Evolutionary conservation across 2,888 invertebrate species (phyloP).

Genomic region (Drosophila percnosoma): DNA sequence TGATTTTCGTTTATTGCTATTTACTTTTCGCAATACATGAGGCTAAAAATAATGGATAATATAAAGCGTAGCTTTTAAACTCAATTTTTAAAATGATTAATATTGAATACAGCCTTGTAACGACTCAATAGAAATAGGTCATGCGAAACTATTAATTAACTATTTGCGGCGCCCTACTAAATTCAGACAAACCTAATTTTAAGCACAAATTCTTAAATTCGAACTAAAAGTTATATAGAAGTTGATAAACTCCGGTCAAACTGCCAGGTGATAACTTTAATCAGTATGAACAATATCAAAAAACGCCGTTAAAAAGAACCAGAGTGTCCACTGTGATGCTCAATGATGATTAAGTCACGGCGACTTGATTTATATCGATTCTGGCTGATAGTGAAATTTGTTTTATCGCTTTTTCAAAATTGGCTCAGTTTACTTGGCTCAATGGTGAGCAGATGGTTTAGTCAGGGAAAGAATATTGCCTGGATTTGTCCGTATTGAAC

Average conservation of each 20-base stretch:
- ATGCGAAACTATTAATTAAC: too few relatives aligned
- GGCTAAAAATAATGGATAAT: not conserved
- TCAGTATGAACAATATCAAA: not conserved
- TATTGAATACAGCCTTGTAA: not conserved
- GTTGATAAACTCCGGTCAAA: not conserved
- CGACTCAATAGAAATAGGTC: not conserved
- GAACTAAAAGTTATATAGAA: not conserved
- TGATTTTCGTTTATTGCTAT: not conserved
- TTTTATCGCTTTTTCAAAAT: not conserved
- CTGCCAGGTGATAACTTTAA: not conserved
- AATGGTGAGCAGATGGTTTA: not conserved
- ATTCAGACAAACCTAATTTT: not conserved
- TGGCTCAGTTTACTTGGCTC: not conserved
- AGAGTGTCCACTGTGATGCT: constrained; percentile 74
- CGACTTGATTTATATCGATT: not conserved
- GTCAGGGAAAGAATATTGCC: not conserved
- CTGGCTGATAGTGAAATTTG: not conserved
- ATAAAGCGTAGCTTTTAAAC: not conserved
- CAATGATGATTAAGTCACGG: not conserved
- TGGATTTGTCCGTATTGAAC: not conserved
- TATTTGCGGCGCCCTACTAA: too few relatives aligned
- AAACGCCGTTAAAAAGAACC: not conserved
- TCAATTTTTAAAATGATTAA: not conserved
- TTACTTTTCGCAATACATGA: not conserved
- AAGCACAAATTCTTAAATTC: not conserved